These are phyloP conservation scores for Encarsia formosa DNA, from an alignment of 2,888 invertebrate genomes.

Conservation along the genomic window DNA sequence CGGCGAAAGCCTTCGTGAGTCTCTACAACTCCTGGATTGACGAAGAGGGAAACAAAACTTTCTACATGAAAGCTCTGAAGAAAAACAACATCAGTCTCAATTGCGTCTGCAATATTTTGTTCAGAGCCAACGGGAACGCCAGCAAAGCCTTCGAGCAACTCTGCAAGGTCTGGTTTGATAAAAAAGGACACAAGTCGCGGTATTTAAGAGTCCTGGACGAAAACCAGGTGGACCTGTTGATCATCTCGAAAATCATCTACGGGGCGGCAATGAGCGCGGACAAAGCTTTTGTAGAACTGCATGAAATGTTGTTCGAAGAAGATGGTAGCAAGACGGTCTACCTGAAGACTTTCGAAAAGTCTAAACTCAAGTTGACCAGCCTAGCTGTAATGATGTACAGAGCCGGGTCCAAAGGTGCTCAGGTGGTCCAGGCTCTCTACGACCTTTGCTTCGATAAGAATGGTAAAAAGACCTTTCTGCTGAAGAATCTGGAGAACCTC, in stretches of 20 bases:
- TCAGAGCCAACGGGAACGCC: slow-evolving; percentile 29
- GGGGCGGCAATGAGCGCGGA: neutral
- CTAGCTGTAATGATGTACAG: neutral
- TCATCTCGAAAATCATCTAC: neutral
- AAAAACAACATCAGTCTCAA: slow-evolving; percentile 28
- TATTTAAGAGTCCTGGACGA: slow-evolving; percentile 11
- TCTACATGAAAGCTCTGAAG: slow-evolving; percentile 15
- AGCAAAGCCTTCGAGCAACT: slow-evolving; percentile 36
- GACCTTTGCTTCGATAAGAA: neutral
- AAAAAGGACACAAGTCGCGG: slow-evolving; percentile 14
- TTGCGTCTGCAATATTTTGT: slow-evolving; percentile 33
- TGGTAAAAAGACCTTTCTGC: neutral
- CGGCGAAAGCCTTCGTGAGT: slow-evolving; percentile 32
- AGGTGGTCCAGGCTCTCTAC: neutral
- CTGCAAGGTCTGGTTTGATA: slow-evolving; percentile 33
- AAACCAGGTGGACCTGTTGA: neutral
- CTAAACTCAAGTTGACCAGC: neutral
- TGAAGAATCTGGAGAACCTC: neutral
- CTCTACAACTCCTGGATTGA: slow-evolving; percentile 32
- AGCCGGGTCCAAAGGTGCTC: neutral
- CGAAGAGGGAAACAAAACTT: slow-evolving; percentile 31
- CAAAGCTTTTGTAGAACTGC: neutral
- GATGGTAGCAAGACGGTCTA: neutral
- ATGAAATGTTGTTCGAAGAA: neutral
- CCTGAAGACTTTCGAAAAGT: neutral